A percentile compares a stretch with the other conserved stretches of the same genome.
Conservation (phyloP, 2,113 vertebrate species). For the Pelusios castaneus region DNA sequence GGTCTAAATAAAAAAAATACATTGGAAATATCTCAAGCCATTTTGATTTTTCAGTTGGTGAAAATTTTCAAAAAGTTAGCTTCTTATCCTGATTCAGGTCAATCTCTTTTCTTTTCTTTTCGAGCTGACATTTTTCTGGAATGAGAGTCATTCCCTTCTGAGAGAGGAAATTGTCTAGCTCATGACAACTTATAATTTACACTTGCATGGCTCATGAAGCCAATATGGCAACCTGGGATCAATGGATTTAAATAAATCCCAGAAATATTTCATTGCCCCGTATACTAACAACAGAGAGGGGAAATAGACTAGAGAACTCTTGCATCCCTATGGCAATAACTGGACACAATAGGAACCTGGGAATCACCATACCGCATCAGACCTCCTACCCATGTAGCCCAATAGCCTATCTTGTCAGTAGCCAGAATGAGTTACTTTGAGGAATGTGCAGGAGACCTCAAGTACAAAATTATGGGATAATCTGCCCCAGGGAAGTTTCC, state of each 20-base stretch:
- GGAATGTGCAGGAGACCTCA: neutral
- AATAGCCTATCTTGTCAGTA: neutral
- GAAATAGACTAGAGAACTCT: neutral
- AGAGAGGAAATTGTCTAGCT: no score
- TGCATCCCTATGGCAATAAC: neutral
- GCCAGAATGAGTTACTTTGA: accelerated
- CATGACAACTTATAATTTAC: neutral
- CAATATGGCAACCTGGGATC: neutral
- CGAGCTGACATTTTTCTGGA: no score
- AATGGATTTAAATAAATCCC: neutral
- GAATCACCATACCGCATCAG: neutral
- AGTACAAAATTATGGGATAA: neutral
- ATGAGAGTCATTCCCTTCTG: neutral
- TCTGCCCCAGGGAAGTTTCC: neutral
- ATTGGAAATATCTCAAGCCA: no score
- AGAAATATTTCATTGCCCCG: neutral
- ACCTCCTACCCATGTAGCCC: accelerated
- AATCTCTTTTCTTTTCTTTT: no score
- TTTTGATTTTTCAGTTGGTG: no score
- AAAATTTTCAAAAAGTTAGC: no score
- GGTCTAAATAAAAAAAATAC: neutral
- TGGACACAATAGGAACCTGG: neutral
- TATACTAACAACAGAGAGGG: neutral
- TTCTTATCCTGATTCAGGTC: no score
- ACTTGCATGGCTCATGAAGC: accelerated